These are phyloP conservation scores for Psettodes erumei DNA, from an alignment of 2,113 vertebrate genomes.

Conservation along the genomic window DNA sequence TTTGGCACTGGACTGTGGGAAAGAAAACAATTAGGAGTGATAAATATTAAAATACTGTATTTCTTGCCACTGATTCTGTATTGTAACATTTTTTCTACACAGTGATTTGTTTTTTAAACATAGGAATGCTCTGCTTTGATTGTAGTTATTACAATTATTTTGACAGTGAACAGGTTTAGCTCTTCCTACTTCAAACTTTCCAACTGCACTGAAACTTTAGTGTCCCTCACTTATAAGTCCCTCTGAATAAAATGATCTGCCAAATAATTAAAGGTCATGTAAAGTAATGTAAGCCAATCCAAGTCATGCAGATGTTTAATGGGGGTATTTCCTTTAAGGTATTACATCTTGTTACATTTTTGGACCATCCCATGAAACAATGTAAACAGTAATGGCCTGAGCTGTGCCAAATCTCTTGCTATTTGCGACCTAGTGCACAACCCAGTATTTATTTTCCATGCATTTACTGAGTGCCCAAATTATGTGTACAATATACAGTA, in stretches of 20 bases:
- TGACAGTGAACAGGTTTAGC: no score
- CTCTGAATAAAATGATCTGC: no score
- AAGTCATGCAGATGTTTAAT: no score
- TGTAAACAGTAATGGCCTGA: neutral
- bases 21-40: slow-evolving; percentile 65
- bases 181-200: no score
- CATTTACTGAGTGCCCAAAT: neutral
- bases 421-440: neutral
- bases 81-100: neutral
- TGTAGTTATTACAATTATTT: neutral
- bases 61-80: neutral
- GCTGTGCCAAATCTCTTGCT: neutral
- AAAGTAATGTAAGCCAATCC: no score
- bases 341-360: no score
- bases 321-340: no score
- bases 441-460: neutral
- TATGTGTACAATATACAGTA: neutral
- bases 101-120: neutral
- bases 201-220: no score
- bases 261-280: no score
- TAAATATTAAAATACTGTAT: neutral
- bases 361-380: no score
- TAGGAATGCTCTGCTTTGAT: neutral
- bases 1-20: slow-evolving; percentile 90
- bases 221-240: no score